phyloP scores from a whole-genome alignment of 2,888 invertebrate species.

The Acrobasis consociella region DNA sequence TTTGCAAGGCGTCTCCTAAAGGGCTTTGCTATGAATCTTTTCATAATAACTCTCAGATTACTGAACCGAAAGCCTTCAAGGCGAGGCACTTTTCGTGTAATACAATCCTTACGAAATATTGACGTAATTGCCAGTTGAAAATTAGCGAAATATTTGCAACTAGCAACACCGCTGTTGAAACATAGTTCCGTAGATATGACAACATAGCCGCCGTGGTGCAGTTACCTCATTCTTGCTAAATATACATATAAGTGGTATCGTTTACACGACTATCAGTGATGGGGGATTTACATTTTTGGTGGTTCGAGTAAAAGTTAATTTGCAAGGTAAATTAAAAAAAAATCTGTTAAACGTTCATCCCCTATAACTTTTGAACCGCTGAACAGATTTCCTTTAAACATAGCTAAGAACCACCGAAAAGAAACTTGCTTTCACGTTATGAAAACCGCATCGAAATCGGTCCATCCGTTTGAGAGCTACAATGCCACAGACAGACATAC shows the following conservation, averaged over 20 bases:
- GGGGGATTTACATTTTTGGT: slow-evolving; percentile 22
- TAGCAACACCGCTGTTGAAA: slow-evolving; percentile 54
- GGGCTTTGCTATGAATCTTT: not conserved
- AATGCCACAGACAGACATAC: too few species aligned
- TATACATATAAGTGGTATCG: slow-evolving; percentile 66
- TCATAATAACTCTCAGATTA: too few species aligned
- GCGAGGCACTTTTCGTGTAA: slow-evolving; percentile 9
- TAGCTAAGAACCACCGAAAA: too few species aligned
- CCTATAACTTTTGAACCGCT: too few species aligned
- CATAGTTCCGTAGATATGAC: slow-evolving; percentile 75
- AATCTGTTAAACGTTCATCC: too few species aligned
- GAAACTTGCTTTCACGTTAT: too few species aligned
- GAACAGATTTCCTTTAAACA: too few species aligned
- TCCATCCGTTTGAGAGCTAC: too few species aligned
- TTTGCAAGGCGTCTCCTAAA: not conserved
- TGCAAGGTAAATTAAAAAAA: too few species aligned
- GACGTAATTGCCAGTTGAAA: slow-evolving; percentile 46
- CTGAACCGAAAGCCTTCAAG: not conserved
- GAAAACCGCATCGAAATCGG: too few species aligned
- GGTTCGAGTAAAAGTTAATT: too few species aligned
- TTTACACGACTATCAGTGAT: slow-evolving; percentile 36
- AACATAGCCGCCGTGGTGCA: slow-evolving; percentile 56
- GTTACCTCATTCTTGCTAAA: slow-evolving; percentile 71
- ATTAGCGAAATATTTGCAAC: slow-evolving; percentile 64
- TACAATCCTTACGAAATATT: slow-evolving; percentile 33